Evolutionary conservation across 2,113 vertebrate genomes (phyloP).

Genomic region (Phylloscopus trochiloides): DNA sequence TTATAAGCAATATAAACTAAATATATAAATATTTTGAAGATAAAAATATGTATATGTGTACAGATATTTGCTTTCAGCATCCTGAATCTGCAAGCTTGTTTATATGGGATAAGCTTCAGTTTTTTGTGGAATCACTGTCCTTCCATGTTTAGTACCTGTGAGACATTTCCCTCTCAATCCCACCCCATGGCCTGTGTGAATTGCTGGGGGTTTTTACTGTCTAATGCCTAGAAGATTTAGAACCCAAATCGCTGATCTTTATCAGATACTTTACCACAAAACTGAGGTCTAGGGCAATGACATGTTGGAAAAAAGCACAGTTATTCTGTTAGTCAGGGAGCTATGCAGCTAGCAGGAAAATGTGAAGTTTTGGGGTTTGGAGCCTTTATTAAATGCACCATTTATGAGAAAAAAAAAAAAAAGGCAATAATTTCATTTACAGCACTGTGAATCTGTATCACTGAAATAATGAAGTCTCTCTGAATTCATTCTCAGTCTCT

Average conservation of each 20-base stretch:
- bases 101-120: neutral
- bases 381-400: neutral
- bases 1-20: neutral
- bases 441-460: neutral
- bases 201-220: neutral
- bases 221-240: neutral
- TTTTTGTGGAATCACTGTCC: neutral
- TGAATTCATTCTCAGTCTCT: neutral
- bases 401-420: neutral
- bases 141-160: neutral
- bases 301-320: neutral
- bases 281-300: neutral
- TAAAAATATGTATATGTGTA: neutral
- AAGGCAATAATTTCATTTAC: neutral
- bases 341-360: neutral
- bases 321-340: neutral
- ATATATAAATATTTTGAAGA: neutral
- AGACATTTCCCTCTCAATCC: neutral
- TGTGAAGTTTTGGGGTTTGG: neutral
- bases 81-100: neutral
- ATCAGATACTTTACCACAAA: neutral
- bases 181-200: neutral
- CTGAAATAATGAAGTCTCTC: neutral
- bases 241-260: neutral
- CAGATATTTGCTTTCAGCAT: neutral